These are phyloP conservation scores for Perodicticus potto DNA, from an alignment of 2,797 vertebrate species.

Conservation along the genomic window DNA sequence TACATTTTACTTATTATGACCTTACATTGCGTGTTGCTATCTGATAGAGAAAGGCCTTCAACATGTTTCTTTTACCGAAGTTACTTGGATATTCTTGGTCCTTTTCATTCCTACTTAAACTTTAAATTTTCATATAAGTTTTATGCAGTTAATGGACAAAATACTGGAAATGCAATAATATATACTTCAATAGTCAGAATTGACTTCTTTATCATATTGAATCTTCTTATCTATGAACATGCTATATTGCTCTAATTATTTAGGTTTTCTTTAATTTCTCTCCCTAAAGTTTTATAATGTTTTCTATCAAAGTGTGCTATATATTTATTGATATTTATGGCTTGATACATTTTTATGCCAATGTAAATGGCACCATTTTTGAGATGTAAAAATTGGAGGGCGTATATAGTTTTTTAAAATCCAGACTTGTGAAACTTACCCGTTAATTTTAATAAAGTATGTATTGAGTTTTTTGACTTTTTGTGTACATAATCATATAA, in stretches of 20 bases:
- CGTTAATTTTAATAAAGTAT: background rate
- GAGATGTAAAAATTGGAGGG: background rate
- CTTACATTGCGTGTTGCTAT: background rate
- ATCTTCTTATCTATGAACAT: background rate
- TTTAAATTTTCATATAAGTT: conserved; percentile 3
- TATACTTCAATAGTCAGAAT: background rate
- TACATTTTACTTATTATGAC: background rate
- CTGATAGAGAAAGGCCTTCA: background rate
- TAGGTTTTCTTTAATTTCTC: background rate
- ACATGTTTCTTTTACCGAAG: background rate
- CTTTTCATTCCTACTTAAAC: background rate
- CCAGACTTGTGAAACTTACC: background rate
- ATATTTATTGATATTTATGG: conserved; percentile 4
- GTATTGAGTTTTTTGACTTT: too few species aligned
- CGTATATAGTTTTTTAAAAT: background rate
- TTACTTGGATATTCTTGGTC: background rate
- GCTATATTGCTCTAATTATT: background rate
- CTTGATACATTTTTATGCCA: background rate
- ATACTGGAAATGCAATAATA: background rate
- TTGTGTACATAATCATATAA: background rate
- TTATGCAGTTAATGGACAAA: background rate
- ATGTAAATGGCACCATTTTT: background rate
- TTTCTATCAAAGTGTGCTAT: background rate
- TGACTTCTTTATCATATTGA: background rate
- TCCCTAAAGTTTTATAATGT: background rate